A percentile compares a stretch with the other conserved stretches of the same genome.
Evolutionary conservation across 2,113 vertebrate genomes (phyloP).

Genomic region (Tichodroma muraria): DNA sequence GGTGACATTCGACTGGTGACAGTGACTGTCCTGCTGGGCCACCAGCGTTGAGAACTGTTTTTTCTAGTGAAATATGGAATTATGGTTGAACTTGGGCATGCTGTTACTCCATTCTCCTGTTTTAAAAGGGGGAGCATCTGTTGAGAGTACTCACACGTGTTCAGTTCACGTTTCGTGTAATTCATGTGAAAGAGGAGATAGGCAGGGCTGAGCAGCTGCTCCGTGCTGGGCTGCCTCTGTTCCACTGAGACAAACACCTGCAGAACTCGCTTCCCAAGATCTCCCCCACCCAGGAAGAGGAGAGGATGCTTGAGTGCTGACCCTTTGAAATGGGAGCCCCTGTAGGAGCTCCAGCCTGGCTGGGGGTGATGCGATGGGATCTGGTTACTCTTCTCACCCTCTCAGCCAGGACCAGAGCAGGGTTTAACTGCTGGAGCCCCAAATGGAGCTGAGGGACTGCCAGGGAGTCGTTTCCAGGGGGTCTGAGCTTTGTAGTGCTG

Average conservation of each 20-base stretch:
- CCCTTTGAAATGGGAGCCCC: neutral
- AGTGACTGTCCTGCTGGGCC: neutral
- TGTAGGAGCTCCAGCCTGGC: neutral
- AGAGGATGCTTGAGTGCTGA: neutral
- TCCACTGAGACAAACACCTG: neutral
- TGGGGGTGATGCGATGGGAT: rapidly evolving
- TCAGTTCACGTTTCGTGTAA: neutral
- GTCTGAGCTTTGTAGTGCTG: neutral
- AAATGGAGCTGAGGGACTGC: neutral
- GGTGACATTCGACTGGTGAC: neutral
- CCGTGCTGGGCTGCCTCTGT: neutral
- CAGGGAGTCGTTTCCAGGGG: rapidly evolving
- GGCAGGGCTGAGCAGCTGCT: neutral
- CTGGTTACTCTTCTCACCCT: neutral
- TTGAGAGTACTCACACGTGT: neutral
- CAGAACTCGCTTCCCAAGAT: rapidly evolving
- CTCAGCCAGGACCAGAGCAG: neutral
- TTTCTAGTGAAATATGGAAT: neutral
- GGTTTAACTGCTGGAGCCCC: neutral
- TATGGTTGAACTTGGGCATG: rapidly evolving
- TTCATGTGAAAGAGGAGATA: neutral
- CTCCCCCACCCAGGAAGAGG: neutral
- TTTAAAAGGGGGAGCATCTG: neutral
- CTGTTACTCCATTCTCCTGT: rapidly evolving
- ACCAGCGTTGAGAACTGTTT: rapidly evolving